phyloP scores from a whole-genome alignment of 2,888 invertebrate species.

The Idaea aversata region DNA sequence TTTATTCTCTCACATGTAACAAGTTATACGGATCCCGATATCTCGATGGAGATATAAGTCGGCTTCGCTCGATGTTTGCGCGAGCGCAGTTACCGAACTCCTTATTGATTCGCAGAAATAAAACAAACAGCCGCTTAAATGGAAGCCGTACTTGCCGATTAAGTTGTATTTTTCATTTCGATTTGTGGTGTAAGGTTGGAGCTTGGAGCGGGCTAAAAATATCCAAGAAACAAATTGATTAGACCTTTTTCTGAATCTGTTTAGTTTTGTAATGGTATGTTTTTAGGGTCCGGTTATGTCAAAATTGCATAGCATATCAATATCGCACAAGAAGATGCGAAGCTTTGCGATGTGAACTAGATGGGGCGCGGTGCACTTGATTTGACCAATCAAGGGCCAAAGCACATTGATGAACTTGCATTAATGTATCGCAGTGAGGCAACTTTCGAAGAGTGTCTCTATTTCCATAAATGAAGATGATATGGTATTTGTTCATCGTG shows the following conservation, averaged over 20 bases:
- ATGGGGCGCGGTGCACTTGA: too few relatives aligned
- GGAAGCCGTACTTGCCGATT: conserved; percentile 53
- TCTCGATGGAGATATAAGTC: conserved; percentile 18
- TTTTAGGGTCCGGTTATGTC: background rate
- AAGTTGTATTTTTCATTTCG: conserved; percentile 49
- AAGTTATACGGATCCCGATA: background rate
- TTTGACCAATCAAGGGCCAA: too few relatives aligned
- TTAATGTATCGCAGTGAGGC: too few relatives aligned
- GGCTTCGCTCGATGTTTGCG: conserved; percentile 33
- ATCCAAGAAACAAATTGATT: background rate
- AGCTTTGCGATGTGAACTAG: background rate
- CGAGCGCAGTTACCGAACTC: conserved; percentile 26
- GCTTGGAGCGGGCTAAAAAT: conserved; percentile 7
- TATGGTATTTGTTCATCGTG: background rate
- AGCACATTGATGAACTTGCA: too few relatives aligned
- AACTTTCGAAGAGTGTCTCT: too few relatives aligned
- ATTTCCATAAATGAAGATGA: background rate
- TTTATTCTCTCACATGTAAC: background rate
- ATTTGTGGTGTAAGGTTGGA: conserved; percentile 21
- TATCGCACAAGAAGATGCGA: background rate
- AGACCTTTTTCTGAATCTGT: background rate
- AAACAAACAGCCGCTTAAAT: conserved; percentile 52
- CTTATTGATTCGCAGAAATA: conserved; percentile 55
- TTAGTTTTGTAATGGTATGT: background rate
- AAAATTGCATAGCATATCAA: background rate